A percentile compares a stretch with the other conserved stretches of the same genome.
phyloP scores from a whole-genome alignment of 2,888 invertebrate genomes.

The Agrotis exclamationis region DNA sequence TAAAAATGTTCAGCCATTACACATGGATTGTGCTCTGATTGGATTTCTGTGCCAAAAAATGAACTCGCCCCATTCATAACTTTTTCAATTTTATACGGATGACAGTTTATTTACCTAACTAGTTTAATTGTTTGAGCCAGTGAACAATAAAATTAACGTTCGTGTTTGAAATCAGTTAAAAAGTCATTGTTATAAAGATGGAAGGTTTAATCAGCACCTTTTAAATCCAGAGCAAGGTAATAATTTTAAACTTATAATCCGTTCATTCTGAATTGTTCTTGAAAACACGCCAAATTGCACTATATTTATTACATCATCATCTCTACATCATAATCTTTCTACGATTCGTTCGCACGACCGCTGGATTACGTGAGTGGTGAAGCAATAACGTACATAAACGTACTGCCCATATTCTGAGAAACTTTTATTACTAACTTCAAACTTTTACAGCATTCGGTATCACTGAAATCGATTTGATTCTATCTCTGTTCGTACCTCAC shows the following conservation, averaged over 20 bases:
- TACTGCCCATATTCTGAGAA: constrained; percentile 41
- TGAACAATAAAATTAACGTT: not conserved
- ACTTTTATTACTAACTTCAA: constrained; percentile 48
- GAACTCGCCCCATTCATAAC: constrained; percentile 30
- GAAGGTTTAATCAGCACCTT: constrained; percentile 31
- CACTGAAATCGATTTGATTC: constrained; percentile 48
- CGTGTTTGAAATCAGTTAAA: constrained; percentile 38
- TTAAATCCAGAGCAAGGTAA: constrained; percentile 21
- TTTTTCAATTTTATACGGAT: constrained; percentile 26
- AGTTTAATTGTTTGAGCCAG: constrained; percentile 9
- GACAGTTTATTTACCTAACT: not conserved
- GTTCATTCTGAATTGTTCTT: constrained; percentile 23
- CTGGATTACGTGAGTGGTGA: constrained; percentile 41
- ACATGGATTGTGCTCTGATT: constrained; percentile 63
- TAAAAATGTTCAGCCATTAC: constrained; percentile 70
- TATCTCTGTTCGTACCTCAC: constrained; percentile 25
- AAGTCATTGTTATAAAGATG: constrained; percentile 17
- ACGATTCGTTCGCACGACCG: constrained; percentile 32
- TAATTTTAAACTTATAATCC: constrained; percentile 6
- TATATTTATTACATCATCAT: constrained; percentile 42
- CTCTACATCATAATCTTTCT: constrained; percentile 30
- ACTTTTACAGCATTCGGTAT: constrained; percentile 34
- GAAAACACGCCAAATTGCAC: constrained; percentile 2
- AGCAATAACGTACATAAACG: constrained; percentile 25
- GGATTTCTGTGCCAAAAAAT: constrained; percentile 44